phyloP scores from a whole-genome alignment of 2,888 invertebrate genomes.

The Drosophila flavopinicola region DNA sequence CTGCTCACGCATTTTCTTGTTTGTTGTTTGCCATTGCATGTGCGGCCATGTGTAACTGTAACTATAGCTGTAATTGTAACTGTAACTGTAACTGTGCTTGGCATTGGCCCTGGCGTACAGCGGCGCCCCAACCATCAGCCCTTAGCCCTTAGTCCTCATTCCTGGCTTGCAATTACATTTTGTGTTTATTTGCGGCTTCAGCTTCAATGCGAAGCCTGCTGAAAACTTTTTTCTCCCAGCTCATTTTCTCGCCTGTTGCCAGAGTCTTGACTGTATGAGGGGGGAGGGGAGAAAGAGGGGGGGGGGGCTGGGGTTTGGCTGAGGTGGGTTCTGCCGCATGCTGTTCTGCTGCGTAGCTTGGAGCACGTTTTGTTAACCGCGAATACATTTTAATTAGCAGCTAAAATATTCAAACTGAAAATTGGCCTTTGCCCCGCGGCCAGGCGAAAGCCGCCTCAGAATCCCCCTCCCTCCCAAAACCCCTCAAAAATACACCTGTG shows the following conservation, averaged over 20 bases:
- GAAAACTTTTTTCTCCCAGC: constrained; percentile 38
- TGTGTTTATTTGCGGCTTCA: constrained; percentile 71
- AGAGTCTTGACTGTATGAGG: background rate
- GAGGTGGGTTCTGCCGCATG: no score
- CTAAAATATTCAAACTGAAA: constrained; percentile 77
- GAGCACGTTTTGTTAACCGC: constrained; percentile 72
- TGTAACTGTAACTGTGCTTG: constrained; percentile 38
- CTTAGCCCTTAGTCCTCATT: background rate
- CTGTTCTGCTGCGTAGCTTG: background rate
- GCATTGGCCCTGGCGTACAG: constrained; percentile 22
- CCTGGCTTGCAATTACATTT: constrained; percentile 62
- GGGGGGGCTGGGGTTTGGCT: background rate
- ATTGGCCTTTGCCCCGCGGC: constrained; percentile 68
- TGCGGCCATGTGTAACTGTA: constrained; percentile 47
- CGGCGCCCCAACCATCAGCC: no score
- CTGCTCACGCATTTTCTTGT: constrained; percentile 30
- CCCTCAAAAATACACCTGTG: constrained; percentile 22
- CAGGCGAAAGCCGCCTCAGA: background rate
- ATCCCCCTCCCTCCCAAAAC: background rate
- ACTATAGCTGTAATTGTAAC: constrained; percentile 30
- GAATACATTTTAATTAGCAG: constrained; percentile 79
- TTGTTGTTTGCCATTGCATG: constrained; percentile 48
- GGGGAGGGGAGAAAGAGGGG: background rate
- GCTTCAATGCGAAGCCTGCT: constrained; percentile 34
- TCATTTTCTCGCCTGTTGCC: constrained; percentile 43